phyloP scores from a whole-genome alignment of 2,888 invertebrate species.

The Dascillus cervinus region DNA sequence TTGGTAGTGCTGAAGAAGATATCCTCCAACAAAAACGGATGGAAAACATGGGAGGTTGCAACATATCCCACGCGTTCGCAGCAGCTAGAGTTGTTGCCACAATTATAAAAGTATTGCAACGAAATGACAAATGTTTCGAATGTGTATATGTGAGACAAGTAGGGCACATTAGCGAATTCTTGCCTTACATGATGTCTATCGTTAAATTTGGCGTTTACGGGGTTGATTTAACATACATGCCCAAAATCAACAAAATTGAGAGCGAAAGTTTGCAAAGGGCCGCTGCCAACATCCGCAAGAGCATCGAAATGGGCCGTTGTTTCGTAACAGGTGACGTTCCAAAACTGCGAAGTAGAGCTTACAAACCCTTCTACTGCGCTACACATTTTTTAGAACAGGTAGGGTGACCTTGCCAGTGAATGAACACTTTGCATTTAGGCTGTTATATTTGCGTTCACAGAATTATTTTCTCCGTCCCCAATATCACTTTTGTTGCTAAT shows the following conservation, averaged over 20 bases:
- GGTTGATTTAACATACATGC: conserved; percentile 34
- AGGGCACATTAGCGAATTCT: conserved; percentile 33
- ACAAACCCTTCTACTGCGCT: too few relatives aligned
- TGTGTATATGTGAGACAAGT: conserved; percentile 37
- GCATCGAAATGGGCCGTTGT: conserved; percentile 31
- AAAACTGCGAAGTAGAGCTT: too few relatives aligned
- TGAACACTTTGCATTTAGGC: too few relatives aligned
- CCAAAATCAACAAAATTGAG: conserved; percentile 31
- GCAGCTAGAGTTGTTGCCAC: conserved; percentile 33
- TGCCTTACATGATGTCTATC: conserved; percentile 37
- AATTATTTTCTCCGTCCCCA: too few relatives aligned
- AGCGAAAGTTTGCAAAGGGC: conserved; percentile 29
- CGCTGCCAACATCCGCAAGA: conserved; percentile 24
- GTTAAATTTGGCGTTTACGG: conserved; percentile 33
- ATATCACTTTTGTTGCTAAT: too few relatives aligned
- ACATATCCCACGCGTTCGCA: conserved; percentile 29
- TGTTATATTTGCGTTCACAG: too few relatives aligned
- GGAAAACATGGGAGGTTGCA: conserved; percentile 25
- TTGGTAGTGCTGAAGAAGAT: conserved; percentile 29
- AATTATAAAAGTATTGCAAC: conserved; percentile 30
- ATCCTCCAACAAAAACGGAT: conserved; percentile 24
- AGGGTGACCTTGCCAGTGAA: too few relatives aligned
- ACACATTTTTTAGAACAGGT: too few relatives aligned
- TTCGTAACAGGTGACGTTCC: conserved; percentile 32
- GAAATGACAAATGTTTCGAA: conserved; percentile 31